Evolutionary conservation across 1,140 invertebrate genomes (phyloP).

Genomic region (Leptonema lineaticorne): DNA sequence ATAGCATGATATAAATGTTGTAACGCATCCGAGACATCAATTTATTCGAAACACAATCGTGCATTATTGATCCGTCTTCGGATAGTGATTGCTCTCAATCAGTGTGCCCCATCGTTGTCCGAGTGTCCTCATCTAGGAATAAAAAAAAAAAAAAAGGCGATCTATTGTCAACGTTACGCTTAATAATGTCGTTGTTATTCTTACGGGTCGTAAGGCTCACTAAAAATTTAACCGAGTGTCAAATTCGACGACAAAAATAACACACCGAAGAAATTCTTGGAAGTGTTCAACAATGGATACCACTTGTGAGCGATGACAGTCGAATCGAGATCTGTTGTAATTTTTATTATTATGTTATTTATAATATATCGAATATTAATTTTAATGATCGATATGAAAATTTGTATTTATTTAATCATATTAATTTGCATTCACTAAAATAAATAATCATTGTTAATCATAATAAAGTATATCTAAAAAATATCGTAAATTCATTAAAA

Average conservation of each 20-base stretch:
- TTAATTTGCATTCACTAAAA: neutral
- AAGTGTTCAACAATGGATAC: conserved; percentile 16
- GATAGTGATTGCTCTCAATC: neutral
- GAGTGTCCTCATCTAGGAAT: neutral
- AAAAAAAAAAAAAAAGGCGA: conserved; percentile 1
- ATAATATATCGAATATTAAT: neutral
- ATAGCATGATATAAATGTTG: neutral
- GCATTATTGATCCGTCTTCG: conserved; percentile 13
- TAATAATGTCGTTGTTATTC: conserved; percentile 14
- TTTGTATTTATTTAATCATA: neutral
- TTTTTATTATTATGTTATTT: neutral
- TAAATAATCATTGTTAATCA: no score
- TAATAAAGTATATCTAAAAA: no score
- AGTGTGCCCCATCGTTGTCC: no score
- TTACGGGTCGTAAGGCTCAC: neutral
- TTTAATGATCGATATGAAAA: no score
- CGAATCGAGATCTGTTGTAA: conserved; percentile 11
- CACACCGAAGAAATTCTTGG: conserved; percentile 12
- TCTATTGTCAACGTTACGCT: conserved; percentile 22
- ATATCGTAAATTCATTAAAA: no score
- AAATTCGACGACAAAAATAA: conserved; percentile 30
- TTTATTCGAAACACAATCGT: neutral
- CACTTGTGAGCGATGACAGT: conserved; percentile 25
- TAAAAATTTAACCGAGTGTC: no score
- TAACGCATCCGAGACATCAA: neutral